These are phyloP conservation scores for Spilarctia lutea DNA, from an alignment of 2,888 invertebrate genomes.

Conservation along the genomic window DNA sequence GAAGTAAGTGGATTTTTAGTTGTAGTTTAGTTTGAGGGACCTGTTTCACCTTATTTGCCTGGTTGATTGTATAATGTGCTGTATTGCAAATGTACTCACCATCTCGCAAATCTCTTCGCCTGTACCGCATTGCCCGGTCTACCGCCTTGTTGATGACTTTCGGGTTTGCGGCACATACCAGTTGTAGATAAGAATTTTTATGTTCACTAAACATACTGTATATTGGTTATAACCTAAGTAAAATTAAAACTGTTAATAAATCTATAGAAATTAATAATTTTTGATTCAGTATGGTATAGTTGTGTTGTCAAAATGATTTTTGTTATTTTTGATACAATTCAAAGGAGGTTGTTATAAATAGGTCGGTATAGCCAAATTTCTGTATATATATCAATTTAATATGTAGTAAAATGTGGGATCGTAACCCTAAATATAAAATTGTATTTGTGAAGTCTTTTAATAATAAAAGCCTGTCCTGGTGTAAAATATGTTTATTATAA, in stretches of 20 bases:
- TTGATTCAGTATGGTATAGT: neutral
- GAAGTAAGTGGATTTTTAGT: neutral
- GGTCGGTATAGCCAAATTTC: too few relatives aligned
- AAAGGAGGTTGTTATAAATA: neutral
- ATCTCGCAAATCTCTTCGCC: constrained; percentile 63
- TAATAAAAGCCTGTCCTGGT: neutral
- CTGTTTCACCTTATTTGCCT: too few relatives aligned
- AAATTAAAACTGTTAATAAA: constrained; percentile 1
- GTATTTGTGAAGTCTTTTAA: neutral
- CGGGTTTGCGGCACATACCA: constrained; percentile 75
- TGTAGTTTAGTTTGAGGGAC: neutral
- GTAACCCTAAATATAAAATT: neutral
- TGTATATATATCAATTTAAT: neutral
- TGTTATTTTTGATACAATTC: neutral
- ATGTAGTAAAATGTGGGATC: neutral
- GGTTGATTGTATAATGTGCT: too few relatives aligned
- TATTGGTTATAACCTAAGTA: constrained; percentile 16
- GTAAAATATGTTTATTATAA: neutral
- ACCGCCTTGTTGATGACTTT: constrained; percentile 77
- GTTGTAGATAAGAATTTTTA: constrained; percentile 78
- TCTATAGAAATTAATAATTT: constrained; percentile 2
- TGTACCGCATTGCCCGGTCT: constrained; percentile 67
- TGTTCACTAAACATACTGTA: constrained; percentile 73
- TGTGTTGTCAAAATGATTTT: constrained; percentile 5
- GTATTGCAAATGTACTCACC: constrained; percentile 50